Conservation (phyloP, 2,113 vertebrate species). For the Pongo pygmaeus region DNA sequence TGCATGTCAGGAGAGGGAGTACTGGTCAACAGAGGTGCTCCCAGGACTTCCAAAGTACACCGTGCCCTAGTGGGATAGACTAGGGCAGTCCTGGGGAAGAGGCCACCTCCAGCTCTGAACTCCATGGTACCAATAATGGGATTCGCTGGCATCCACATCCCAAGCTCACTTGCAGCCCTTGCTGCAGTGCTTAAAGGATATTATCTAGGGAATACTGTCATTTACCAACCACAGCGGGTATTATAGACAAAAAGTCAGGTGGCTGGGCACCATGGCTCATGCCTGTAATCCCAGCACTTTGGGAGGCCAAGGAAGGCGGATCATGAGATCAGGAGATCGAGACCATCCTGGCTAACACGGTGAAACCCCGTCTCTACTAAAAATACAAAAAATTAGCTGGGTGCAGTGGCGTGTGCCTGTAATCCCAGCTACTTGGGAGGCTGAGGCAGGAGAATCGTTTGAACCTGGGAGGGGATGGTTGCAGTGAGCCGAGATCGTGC, state of each 20-base stretch:
- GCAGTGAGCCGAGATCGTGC: too few species aligned
- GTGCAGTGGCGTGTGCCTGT: too few species aligned
- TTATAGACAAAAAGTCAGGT: not conserved
- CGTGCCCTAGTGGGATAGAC: not conserved
- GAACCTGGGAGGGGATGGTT: too few species aligned
- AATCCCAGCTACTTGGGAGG: too few species aligned
- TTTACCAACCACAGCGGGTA: not conserved
- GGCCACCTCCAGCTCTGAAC: not conserved
- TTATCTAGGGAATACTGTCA: not conserved
- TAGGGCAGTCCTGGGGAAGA: not conserved
- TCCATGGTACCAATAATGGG: not conserved
- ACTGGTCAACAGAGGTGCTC: not conserved
- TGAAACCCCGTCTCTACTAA: too few species aligned
- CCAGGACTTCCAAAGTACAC: not conserved
- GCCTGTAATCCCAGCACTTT: too few species aligned
- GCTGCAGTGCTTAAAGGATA: not conserved
- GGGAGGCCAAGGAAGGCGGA: too few species aligned
- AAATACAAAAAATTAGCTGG: too few species aligned
- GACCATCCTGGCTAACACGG: too few species aligned
- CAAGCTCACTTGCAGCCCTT: not conserved
- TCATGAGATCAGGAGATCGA: too few species aligned
- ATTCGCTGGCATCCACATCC: not conserved
- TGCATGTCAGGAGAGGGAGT: not conserved
- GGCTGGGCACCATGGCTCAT: too few species aligned
- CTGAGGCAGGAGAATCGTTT: too few species aligned